These are phyloP conservation scores for Leptarthrus brevirostris DNA, from an alignment of 2,888 invertebrate genomes.

Conservation along the genomic window DNA sequence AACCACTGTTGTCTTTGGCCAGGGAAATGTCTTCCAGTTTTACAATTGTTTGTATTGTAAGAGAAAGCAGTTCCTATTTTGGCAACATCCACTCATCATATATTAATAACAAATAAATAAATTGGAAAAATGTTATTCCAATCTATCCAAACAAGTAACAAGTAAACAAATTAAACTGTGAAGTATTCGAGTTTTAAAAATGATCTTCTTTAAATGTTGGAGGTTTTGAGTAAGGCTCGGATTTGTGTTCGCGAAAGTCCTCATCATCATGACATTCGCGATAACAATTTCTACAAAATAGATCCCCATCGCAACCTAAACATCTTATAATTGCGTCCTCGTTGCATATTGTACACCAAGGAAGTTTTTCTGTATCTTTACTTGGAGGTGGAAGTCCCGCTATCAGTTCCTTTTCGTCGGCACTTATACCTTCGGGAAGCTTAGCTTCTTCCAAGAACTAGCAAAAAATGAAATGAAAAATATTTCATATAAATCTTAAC, in stretches of 20 bases:
- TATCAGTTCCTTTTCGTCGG: conserved; percentile 66
- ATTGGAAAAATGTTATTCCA: too few relatives aligned
- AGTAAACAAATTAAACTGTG: too few relatives aligned
- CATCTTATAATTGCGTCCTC: conserved; percentile 81
- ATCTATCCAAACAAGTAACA: too few relatives aligned
- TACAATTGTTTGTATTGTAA: too few relatives aligned
- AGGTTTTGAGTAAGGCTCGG: conserved; percentile 60
- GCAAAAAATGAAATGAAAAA: too few relatives aligned
- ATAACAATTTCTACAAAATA: conserved; percentile 84
- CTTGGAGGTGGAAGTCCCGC: conserved; percentile 56
- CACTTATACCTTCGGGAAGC: conserved; percentile 67
- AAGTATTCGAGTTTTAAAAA: conserved; percentile 57
- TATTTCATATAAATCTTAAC: too few relatives aligned
- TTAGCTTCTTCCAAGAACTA: conserved; percentile 69
- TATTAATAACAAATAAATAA: too few relatives aligned
- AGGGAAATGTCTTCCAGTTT: too few relatives aligned
- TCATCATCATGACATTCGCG: conserved; percentile 77
- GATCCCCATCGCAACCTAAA: conserved; percentile 80
- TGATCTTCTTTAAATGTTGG: conserved; percentile 65
- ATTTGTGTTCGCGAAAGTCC: conserved; percentile 66
- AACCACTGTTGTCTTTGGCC: too few relatives aligned
- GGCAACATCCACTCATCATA: too few relatives aligned
- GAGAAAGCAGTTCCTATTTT: too few relatives aligned
- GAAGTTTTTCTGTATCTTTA: conserved; percentile 71
- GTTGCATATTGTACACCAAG: conserved; percentile 89